A percentile compares a stretch with the other conserved stretches of the same genome.
phyloP scores from a whole-genome alignment of 2,888 invertebrate genomes.

The Volucella zonaria region DNA sequence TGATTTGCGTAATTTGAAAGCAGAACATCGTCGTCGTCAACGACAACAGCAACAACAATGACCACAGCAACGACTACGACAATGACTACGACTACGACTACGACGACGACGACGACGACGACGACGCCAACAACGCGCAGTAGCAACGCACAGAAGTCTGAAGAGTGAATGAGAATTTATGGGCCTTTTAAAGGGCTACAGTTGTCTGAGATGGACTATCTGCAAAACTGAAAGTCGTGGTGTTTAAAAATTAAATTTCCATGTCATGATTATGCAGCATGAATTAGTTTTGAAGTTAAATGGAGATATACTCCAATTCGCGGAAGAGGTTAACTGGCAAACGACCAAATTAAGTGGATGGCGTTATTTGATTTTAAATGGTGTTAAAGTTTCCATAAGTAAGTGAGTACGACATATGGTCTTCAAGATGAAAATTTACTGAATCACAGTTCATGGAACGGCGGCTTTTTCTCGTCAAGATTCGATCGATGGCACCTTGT shows the following conservation, averaged over 20 bases:
- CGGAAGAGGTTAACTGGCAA: slow-evolving; percentile 21
- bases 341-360: slow-evolving; percentile 1
- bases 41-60: too few relatives aligned
- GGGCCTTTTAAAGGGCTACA: slow-evolving; percentile 46
- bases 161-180: slow-evolving; percentile 68
- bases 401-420: too few relatives aligned
- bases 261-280: slow-evolving; percentile 35
- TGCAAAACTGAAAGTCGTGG: slow-evolving; percentile 12
- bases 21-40: slow-evolving; percentile 43
- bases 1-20: slow-evolving; percentile 70
- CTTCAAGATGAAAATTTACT: too few relatives aligned
- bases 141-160: slow-evolving; percentile 26
- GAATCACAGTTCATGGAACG: too few relatives aligned
- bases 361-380: slow-evolving; percentile 13
- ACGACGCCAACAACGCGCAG: slow-evolving; percentile 9
- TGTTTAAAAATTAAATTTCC: slow-evolving; percentile 1
- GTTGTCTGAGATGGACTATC: background rate
- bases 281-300: slow-evolving; percentile 32
- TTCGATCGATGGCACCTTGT: too few relatives aligned
- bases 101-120: slow-evolving; percentile 4
- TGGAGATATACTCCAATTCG: background rate
- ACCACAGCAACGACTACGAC: too few relatives aligned
- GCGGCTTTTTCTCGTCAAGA: too few relatives aligned
- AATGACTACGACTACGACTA: too few relatives aligned
- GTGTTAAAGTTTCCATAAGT: too few relatives aligned